A percentile compares a stretch with the other conserved stretches of the same genome.
These are phyloP conservation scores for Stegodyphus mimosarum DNA, from an alignment of 1,140 invertebrate genomes.

Conservation along the genomic window DNA sequence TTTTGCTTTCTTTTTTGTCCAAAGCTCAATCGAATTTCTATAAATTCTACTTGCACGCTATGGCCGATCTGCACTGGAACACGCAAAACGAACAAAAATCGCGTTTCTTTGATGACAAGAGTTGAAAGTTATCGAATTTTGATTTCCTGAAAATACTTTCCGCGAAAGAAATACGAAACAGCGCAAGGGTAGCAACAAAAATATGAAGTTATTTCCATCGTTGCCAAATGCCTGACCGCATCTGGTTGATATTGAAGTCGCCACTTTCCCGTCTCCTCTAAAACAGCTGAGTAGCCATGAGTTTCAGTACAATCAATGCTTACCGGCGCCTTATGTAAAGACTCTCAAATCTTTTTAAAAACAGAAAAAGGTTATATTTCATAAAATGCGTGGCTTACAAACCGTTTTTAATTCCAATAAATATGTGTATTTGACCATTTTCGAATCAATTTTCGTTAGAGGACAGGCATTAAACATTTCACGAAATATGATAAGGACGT, in stretches of 20 bases:
- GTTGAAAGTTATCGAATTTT: slow-evolving; percentile 58
- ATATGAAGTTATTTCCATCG: slow-evolving; percentile 38
- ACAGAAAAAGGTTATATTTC: too few species aligned
- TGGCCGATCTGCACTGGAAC: slow-evolving; percentile 33
- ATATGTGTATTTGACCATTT: too few species aligned
- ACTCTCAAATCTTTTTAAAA: too few species aligned
- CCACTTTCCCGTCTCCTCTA: too few species aligned
- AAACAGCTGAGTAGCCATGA: too few species aligned
- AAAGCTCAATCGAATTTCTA: slow-evolving; percentile 52
- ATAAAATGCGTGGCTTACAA: too few species aligned
- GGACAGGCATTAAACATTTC: too few species aligned
- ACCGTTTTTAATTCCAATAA: too few species aligned
- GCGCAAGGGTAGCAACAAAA: slow-evolving; percentile 21
- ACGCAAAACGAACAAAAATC: slow-evolving; percentile 34
- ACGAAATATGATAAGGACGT: too few species aligned
- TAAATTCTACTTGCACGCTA: slow-evolving; percentile 50
- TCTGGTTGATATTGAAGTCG: neutral
- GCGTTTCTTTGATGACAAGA: slow-evolving; percentile 34
- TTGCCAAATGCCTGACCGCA: slow-evolving; percentile 15
- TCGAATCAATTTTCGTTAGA: too few species aligned
- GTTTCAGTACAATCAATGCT: too few species aligned
- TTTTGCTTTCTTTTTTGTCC: slow-evolving; percentile 16
- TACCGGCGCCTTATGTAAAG: too few species aligned
- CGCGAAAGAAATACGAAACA: slow-evolving; percentile 44
- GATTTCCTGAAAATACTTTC: slow-evolving; percentile 47